These are phyloP conservation scores for Blastomussa wellsi DNA, from an alignment of 92 coral and sea anemone genomes.

Conservation along the genomic window DNA sequence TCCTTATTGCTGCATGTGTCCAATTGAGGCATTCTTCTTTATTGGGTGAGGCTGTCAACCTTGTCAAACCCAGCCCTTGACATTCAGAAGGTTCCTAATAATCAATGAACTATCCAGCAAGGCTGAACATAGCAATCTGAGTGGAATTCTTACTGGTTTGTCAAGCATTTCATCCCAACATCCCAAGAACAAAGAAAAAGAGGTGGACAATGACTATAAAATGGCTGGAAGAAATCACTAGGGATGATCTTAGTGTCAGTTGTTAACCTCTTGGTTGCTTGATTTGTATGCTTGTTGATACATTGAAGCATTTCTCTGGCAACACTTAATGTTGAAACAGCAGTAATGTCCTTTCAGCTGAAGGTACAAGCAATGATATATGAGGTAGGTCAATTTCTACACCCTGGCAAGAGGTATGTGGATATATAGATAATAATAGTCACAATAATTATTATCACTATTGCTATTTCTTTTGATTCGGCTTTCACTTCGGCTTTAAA, in stretches of 20 bases:
- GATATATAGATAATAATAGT: not conserved
- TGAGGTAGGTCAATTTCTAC: not conserved
- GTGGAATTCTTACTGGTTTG: not conserved
- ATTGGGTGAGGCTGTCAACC: not conserved
- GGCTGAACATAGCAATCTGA: not conserved
- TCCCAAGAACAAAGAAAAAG: too few relatives aligned
- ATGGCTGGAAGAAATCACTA: too few relatives aligned
- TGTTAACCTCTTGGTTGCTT: not conserved
- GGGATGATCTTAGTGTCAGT: not conserved
- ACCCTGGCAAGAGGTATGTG: not conserved
- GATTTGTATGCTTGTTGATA: not conserved
- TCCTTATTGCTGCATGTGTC: not conserved
- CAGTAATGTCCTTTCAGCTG: not conserved
- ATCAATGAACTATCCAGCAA: not conserved
- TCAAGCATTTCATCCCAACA: too few relatives aligned
- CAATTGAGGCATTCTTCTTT: not conserved
- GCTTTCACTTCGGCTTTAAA: not conserved
- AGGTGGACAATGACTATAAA: too few relatives aligned
- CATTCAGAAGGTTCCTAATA: too few relatives aligned
- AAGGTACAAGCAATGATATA: not conserved
- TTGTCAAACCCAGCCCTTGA: not conserved
- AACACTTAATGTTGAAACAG: not conserved
- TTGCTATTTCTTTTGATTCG: not conserved
- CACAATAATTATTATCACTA: too few relatives aligned
- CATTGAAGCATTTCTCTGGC: slow-evolving; percentile 2